Base-by-base conservation (phyloP, 2,113 vertebrate species). In the Nothoprocta perdicaria region DNA sequence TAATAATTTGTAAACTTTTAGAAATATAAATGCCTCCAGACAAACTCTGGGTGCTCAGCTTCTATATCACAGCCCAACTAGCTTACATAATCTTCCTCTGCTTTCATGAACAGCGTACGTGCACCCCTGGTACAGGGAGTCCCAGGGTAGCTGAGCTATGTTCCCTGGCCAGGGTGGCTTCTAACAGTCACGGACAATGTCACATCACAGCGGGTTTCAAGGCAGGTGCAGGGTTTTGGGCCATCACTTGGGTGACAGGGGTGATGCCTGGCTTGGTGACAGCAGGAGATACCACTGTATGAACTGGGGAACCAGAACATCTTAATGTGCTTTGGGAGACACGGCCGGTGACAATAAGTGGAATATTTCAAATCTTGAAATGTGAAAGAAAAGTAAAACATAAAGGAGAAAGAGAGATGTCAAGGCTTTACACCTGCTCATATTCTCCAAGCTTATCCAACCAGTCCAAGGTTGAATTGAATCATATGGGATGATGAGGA, bases 211-310 rank as follows among this genome's bases (percentile, higher is more conserved):
- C n/a, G 29, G 26, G 12, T 22, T 90, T 23, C 26, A 29, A 58
- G 55, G 43, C 58, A 76, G 0, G 0, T 0, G 2, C 14, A 65
- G 68, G 24, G 50, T 24, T 46, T n/a, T 31, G 45, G 48, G 68
- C 24, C 45, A 65, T 8, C 4, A 8, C 4, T 6, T 12, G 2
- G 18, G 23, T 26, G 57, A 19, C 55, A 68, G 27, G 14, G 87
- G 45, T 11, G 41, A 43, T 38, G 35, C 35, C 41, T 38, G 35
- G 40, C 40, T 76, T 40, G 53, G 29, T 0, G 3, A 58, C n/a
- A 11, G 14, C 6, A 14, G 40, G 46, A 83, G 7, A 50, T 0
- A 69, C 45, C 27, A 16, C 17, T 14, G 35, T 17, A 31, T 13
- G 33, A 41, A 8, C 38, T 16, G 35, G 38, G 15, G 83, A 58